phyloP scores from a whole-genome alignment of 1,140 invertebrate genomes.

The Plutomurus gul region DNA sequence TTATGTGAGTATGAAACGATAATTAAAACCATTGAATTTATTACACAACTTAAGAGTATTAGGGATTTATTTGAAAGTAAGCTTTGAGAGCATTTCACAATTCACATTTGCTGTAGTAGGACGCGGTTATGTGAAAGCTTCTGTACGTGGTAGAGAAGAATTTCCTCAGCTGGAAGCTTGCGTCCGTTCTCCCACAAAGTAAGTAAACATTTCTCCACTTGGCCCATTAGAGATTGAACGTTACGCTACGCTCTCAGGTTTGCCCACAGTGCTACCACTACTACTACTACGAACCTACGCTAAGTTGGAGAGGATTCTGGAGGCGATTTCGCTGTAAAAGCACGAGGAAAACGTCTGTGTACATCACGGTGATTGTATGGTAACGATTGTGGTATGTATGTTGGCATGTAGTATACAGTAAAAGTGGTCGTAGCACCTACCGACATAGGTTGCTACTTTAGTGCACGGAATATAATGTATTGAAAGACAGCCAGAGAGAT shows the following conservation, averaged over 20 bases:
- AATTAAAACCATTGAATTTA: constrained; percentile 29
- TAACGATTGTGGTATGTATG: too few relatives aligned
- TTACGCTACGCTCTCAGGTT: neutral
- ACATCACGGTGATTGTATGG: too few relatives aligned
- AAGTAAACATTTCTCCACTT: constrained; percentile 11
- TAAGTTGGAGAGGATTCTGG: too few relatives aligned
- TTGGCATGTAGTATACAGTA: too few relatives aligned
- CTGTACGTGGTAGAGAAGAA: neutral
- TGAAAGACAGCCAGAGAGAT: too few relatives aligned
- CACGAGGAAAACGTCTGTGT: too few relatives aligned
- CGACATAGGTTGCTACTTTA: too few relatives aligned
- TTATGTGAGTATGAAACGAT: constrained; percentile 23
- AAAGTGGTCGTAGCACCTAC: too few relatives aligned
- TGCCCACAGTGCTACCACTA: too few relatives aligned
- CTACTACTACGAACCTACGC: too few relatives aligned
- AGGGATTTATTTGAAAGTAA: constrained; percentile 25
- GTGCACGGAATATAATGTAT: too few relatives aligned
- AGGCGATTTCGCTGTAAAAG: too few relatives aligned
- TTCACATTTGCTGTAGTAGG: neutral
- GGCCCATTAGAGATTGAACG: constrained; percentile 8
- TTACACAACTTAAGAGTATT: constrained; percentile 25
- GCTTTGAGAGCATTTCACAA: constrained; percentile 4
- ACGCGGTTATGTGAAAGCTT: neutral
- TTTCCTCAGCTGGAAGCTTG: neutral
- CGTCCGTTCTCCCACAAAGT: neutral